Evolutionary conservation across 2,113 vertebrate genomes (phyloP), one percentile per base, ranked within the genome.

Genomic region (Dascyllus trimaculatus): DNA sequence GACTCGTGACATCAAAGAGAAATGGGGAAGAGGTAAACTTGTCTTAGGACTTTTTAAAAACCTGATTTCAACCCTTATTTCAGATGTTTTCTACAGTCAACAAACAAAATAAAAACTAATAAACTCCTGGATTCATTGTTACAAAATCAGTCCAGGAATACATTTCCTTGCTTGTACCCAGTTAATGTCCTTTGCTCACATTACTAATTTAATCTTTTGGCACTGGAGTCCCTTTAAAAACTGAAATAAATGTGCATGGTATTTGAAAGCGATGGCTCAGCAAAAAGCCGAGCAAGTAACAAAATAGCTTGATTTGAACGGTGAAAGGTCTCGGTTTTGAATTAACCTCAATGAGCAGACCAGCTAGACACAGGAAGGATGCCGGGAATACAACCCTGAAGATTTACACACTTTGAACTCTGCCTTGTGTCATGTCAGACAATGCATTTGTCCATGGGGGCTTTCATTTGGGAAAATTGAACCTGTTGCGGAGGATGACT

Each of bases 221-320:
- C 17, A 45, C 22, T 5, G 35, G 60, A 15, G 26, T n/a, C 22
- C 21, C 45, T 80, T 65, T 59, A n/a, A 73, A 45, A 56, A 61
- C 1, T 22, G 10, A 43, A 59, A 49, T 52, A 66, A 71, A 75
- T 51, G 26, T 38, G 21, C 1, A 1, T 51, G 24, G 38, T 21
- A 63, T 72, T 81, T 64, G 22, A 80, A 76, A 46, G 0, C 17
- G 43, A 73, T 32, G 15, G 32, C 22, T 80, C 71, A 77, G 71
- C 75, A 46, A 58, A 78, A 75, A 62, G 8, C n/a, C 19, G 19
- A 2, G 3, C 29, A 22, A 64, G 66, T 5, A 70, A 53, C 6
- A 65, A 78, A 75, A 78, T 25, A 62, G 4, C 49, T 64, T 35
- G 45, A 63, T 63, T 74, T 62, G 29, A 72, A 63, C 43, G 71